Percentiles rank a stretch among this genome's conserved stretches.
Conservation (phyloP, 2,888 invertebrate genomes). For the Habrosyne pyritoides region DNA sequence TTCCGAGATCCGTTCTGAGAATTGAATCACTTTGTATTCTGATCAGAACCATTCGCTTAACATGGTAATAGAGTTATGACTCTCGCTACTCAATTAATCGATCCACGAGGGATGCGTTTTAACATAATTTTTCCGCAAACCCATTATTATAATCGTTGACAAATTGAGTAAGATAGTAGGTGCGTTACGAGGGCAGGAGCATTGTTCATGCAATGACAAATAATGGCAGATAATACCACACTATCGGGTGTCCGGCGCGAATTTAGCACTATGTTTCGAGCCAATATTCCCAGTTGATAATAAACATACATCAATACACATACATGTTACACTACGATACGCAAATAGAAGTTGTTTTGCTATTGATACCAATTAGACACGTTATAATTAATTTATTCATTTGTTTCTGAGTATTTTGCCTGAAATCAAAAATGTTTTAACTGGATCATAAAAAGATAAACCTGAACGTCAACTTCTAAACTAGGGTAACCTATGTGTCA, state of each 20-base stretch:
- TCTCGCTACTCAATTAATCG: neutral
- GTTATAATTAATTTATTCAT: neutral
- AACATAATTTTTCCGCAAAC: constrained; percentile 46
- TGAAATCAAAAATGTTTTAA: no score
- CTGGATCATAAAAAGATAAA: no score
- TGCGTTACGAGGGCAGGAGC: constrained; percentile 57
- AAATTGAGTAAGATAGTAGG: constrained; percentile 75
- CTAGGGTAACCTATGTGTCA: no score
- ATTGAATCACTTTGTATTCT: no score
- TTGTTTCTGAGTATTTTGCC: neutral
- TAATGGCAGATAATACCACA: constrained; percentile 81
- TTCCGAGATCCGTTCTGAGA: no score
- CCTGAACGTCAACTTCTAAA: no score
- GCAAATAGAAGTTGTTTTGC: constrained; percentile 17
- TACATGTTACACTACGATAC: constrained; percentile 26
- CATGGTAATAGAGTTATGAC: no score
- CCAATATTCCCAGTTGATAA: constrained; percentile 79
- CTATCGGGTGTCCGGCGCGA: constrained; percentile 76
- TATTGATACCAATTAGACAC: constrained; percentile 3
- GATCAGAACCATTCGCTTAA: no score
- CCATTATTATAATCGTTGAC: constrained; percentile 62
- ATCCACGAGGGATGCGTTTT: neutral
- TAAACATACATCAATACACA: constrained; percentile 67
- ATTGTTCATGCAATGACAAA: constrained; percentile 81
- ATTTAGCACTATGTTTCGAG: constrained; percentile 79